Conservation (phyloP, 2,797 vertebrate genomes). For the Lagothrix lagotricha region DNA sequence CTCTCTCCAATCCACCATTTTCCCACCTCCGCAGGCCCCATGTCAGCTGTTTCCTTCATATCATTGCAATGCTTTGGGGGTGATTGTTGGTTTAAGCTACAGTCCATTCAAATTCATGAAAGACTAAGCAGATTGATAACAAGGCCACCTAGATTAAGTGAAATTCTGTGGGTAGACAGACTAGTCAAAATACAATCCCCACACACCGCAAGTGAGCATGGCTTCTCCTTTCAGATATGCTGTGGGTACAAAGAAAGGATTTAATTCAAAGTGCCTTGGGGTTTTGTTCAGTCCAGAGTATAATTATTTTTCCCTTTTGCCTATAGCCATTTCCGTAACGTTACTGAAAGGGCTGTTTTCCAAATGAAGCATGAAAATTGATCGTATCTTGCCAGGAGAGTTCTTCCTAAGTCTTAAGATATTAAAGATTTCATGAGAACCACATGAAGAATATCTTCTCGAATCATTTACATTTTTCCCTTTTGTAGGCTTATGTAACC, state of each 20-base stretch:
- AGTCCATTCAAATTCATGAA: neutral
- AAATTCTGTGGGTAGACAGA: neutral
- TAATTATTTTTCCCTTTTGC: conserved; percentile 72
- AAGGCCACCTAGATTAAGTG: neutral
- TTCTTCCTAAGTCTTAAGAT: conserved; percentile 83
- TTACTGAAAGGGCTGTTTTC: conserved; percentile 74
- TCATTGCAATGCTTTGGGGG: no score
- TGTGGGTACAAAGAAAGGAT: conserved; percentile 71
- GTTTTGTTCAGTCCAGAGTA: conserved; percentile 48
- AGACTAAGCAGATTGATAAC: neutral
- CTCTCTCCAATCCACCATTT: neutral
- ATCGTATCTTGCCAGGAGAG: conserved; percentile 85
- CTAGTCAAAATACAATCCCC: neutral
- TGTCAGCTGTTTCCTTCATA: neutral
- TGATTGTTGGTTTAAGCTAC: neutral
- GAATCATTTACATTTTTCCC: conserved; percentile 87
- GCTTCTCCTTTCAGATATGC: neutral
- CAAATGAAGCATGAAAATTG: conserved; percentile 87
- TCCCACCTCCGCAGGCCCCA: accelerated
- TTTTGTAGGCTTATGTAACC: conserved; percentile 88
- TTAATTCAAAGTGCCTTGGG: conserved; percentile 65
- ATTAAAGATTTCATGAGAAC: conserved; percentile 86
- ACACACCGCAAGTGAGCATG: neutral
- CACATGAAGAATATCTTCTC: conserved; percentile 85
- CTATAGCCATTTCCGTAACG: conserved; percentile 82